phyloP scores from a whole-genome alignment of 2,888 invertebrate species.

The Xestoiulus laeticollis region DNA sequence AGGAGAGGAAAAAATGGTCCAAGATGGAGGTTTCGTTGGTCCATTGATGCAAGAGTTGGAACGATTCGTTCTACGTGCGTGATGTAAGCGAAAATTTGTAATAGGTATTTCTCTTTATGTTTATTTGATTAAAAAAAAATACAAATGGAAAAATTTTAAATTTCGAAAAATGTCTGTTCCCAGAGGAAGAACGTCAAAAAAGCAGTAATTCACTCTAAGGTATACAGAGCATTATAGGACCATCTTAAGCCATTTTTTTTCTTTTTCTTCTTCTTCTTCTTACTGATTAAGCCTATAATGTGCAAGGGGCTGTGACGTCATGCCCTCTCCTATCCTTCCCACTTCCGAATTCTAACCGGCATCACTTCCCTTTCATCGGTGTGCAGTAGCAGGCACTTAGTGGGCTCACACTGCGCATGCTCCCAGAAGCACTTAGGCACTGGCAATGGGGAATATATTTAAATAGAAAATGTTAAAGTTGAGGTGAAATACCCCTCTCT shows the following conservation, averaged over 20 bases:
- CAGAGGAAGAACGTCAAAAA: not conserved
- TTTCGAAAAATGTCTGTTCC: too few relatives aligned
- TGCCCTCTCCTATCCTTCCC: not conserved
- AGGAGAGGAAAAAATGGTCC: not conserved
- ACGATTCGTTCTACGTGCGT: too few relatives aligned
- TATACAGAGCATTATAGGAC: not conserved
- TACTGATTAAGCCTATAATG: not conserved
- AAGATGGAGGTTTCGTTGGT: not conserved
- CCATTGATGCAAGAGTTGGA: not conserved
- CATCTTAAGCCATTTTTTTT: not conserved
- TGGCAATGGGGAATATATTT: conserved; percentile 26
- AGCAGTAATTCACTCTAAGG: not conserved
- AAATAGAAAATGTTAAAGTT: conserved; percentile 26
- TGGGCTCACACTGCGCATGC: not conserved
- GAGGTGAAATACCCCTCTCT: conserved; percentile 24
- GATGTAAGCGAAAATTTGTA: too few relatives aligned
- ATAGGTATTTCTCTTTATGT: too few relatives aligned
- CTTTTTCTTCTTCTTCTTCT: too few relatives aligned
- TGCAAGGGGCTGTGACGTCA: not conserved
- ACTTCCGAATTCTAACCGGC: conserved; percentile 12
- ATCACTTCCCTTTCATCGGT: not conserved
- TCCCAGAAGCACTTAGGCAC: conserved; percentile 26
- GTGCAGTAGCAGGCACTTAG: conserved; percentile 16
- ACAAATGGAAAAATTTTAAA: too few relatives aligned
- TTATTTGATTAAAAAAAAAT: too few relatives aligned